phyloP scores from a whole-genome alignment of 2,888 invertebrate genomes.

The Arge pagana region DNA sequence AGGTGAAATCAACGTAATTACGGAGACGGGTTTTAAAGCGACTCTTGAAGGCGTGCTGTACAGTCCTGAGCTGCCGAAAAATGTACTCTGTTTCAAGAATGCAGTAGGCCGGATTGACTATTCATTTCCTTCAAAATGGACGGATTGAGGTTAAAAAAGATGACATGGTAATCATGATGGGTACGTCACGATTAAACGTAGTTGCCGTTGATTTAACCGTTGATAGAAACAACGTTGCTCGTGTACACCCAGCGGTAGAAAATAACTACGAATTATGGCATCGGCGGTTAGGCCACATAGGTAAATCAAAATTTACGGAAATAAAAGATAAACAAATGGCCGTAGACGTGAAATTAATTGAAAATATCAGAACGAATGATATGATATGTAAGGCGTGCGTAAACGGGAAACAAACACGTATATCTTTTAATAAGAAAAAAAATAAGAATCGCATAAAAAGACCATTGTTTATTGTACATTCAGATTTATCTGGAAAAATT shows the following conservation, averaged over 20 bases:
- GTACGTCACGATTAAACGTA: slow-evolving; percentile 28
- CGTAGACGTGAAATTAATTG: slow-evolving; percentile 7
- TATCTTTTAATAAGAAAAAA: slow-evolving; percentile 40
- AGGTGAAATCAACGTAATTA: no score
- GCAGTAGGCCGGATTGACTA: no score
- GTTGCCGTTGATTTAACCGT: not conserved
- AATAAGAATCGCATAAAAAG: slow-evolving; percentile 33
- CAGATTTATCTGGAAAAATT: slow-evolving; percentile 24
- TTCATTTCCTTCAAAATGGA: no score
- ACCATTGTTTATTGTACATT: slow-evolving; percentile 46
- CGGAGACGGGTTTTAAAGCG: no score
- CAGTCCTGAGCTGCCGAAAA: no score
- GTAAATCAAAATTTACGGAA: slow-evolving; percentile 14
- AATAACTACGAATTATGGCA: no score
- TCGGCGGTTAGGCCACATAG: slow-evolving; percentile 22
- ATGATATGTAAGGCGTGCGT: slow-evolving; percentile 22
- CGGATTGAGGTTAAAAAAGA: no score
- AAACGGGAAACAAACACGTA: slow-evolving; percentile 48
- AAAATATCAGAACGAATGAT: slow-evolving; percentile 11
- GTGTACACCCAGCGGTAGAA: no score
- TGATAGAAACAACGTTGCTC: no score
- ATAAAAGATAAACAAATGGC: slow-evolving; percentile 17
- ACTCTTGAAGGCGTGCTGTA: no score
- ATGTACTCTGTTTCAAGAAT: no score
- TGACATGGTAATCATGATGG: slow-evolving; percentile 27